A percentile compares a stretch with the other conserved stretches of the same genome.
Conservation (phyloP, 2,888 invertebrate species). For the Aporophyla nigra region DNA sequence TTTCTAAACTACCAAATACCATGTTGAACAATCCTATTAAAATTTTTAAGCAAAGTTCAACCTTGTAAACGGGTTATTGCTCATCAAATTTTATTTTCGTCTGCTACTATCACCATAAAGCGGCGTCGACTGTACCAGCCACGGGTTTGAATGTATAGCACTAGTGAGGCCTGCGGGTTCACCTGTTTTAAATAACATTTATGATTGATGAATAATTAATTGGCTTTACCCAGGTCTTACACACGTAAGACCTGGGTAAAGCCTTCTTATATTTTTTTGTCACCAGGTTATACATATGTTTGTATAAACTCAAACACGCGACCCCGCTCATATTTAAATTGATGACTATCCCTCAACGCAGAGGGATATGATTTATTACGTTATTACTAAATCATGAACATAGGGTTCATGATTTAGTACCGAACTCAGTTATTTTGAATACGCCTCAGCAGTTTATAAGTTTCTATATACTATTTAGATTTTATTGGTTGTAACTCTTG, state of each 20-base stretch:
- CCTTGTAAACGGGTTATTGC: slow-evolving; percentile 6
- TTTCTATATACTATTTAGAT: slow-evolving; percentile 12
- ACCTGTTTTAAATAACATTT: not conserved
- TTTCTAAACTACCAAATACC: not conserved
- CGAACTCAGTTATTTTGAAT: slow-evolving; percentile 32
- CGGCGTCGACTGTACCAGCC: slow-evolving; percentile 30
- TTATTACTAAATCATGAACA: no score
- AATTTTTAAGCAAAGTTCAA: slow-evolving; percentile 2
- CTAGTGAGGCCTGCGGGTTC: not conserved
- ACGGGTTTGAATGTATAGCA: slow-evolving; percentile 16
- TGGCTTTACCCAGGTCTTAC: no score
- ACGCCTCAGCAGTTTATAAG: slow-evolving; percentile 22
- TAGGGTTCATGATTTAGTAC: slow-evolving; percentile 25
- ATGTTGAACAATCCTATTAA: slow-evolving; percentile 7
- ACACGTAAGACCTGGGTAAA: no score
- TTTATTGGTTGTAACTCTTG: slow-evolving; percentile 12
- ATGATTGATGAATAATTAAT: not conserved
- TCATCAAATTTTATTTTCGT: slow-evolving; percentile 38
- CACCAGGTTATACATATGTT: no score
- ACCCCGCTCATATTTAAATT: slow-evolving; percentile 17
- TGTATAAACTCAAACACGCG: slow-evolving; percentile 4
- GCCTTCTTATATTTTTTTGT: no score
- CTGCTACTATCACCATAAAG: not conserved
- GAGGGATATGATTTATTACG: slow-evolving; percentile 25
- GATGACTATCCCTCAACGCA: slow-evolving; percentile 17